phyloP scores from a whole-genome alignment of 2,888 invertebrate species.

The Helobdella robusta region DNA sequence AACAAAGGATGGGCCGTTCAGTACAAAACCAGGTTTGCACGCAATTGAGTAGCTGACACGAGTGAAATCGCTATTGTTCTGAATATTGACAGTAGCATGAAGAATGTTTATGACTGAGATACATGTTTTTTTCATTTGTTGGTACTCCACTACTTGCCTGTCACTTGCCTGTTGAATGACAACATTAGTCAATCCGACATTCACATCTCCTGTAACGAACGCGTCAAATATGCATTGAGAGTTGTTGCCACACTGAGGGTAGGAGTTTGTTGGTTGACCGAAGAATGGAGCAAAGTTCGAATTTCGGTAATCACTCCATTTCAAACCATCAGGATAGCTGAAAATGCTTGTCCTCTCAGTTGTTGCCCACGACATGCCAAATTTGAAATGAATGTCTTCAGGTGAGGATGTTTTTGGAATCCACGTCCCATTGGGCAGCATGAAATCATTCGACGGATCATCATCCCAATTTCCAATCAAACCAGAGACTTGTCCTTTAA shows the following conservation, averaged over 20 bases:
- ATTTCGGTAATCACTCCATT: conserved; percentile 23
- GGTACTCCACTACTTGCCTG: not conserved
- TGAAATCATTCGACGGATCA: conserved; percentile 18
- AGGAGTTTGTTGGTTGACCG: not conserved
- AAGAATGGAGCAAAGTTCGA: conserved; percentile 19
- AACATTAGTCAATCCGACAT: conserved; percentile 11
- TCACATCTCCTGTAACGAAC: conserved; percentile 10
- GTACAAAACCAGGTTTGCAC: not conserved
- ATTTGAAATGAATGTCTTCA: conserved; percentile 17
- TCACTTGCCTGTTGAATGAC: not conserved
- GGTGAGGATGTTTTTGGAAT: conserved; percentile 17
- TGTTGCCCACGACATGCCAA: conserved; percentile 16
- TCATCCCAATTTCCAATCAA: conserved; percentile 27
- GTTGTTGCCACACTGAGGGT: conserved; percentile 1
- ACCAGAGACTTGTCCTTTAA: conserved; percentile 19
- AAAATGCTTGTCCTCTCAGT: not conserved
- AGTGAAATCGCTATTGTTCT: not conserved
- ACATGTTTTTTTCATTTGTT: conserved; percentile 2
- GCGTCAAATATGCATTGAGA: conserved; percentile 19
- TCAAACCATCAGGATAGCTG: conserved; percentile 12
- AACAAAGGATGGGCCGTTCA: not conserved
- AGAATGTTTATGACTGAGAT: not conserved
- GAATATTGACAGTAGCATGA: conserved; percentile 8
- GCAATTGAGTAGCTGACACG: not conserved
- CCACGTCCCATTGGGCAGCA: conserved; percentile 15